Percentiles rank a stretch among this genome's conserved stretches.
These are phyloP conservation scores for Piprites chloris DNA, from an alignment of 2,113 vertebrate genomes.

Conservation along the genomic window DNA sequence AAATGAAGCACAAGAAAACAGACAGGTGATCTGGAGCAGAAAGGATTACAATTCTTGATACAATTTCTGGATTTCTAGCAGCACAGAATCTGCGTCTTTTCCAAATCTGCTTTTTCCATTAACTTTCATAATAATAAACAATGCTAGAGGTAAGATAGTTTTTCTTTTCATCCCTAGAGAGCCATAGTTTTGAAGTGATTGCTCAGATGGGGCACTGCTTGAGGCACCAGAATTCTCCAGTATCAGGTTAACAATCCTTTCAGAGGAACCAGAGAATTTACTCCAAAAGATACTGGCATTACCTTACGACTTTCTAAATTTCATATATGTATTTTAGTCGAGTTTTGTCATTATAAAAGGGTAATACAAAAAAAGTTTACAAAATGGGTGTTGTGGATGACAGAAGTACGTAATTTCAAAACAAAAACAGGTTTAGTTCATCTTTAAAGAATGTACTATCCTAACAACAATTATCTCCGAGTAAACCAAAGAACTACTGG, in stretches of 20 bases:
- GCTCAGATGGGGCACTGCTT: conserved; percentile 6
- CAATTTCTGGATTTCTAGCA: neutral
- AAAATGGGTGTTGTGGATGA: neutral
- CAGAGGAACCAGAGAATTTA: neutral
- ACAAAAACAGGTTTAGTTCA: conserved; percentile 2
- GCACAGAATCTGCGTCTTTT: neutral
- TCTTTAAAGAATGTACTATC: conserved; percentile 40
- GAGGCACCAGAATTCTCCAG: neutral
- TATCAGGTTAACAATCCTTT: neutral
- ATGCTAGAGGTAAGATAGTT: neutral
- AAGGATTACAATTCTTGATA: neutral
- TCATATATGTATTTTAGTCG: neutral
- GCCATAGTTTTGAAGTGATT: neutral
- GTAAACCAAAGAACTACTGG: conserved; percentile 34
- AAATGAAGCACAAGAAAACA: neutral
- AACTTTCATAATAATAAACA: conserved; percentile 9
- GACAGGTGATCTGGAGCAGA: neutral
- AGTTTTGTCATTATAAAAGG: neutral
- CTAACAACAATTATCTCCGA: conserved; percentile 16
- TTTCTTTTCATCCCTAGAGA: conserved; percentile 1
- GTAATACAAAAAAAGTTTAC: neutral
- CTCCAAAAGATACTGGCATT: neutral
- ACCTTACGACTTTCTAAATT: neutral
- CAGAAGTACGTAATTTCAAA: neutral
- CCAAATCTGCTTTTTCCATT: conserved; percentile 36